Base-by-base conservation (phyloP, 2,888 invertebrate species). In the Tanytarsus gracilentus region DNA sequence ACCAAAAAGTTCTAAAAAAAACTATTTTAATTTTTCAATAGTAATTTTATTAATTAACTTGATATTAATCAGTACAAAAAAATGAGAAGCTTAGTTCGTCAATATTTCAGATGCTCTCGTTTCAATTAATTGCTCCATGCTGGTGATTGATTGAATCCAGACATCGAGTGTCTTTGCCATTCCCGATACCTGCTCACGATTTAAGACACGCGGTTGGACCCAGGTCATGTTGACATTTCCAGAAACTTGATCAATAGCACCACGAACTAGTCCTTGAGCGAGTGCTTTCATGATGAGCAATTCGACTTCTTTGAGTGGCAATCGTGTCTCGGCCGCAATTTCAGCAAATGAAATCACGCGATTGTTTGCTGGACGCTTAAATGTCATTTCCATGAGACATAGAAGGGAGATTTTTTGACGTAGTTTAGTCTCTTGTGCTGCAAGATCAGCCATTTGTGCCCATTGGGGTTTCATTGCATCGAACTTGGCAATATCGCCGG, bases 361-460 rank as follows among this genome's bases (percentile, higher is more conserved):
- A 66, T 91, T 84, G 53, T 90, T 90, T 0, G 95, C 89, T 0
- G 94, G 86, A 55, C 96, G 83, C 70, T 90, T 91, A 70, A 98
- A 95, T 0, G 98, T 95, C 93, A 98, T 94, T 82, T 97, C 95
- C 96, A 99, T 98, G 0, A 99, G 79, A 70, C 97, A 95, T 14
- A 99, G 77, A 18, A 99, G 78, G 0, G 93, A 92, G 63, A 99
- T 94, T 76, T 99, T 99, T 73, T 93, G 89, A 18, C 90, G 76
- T 65, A 97, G 76, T 68, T 85, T 84, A 1, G 84, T 72, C 69
- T 94, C 93, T 63, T 91, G 86, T 0, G 87, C 83, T 8, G 82
- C 81, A 18, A 97, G 76, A 73, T 95, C 94, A 0, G 91, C 86
- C 65, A 93, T 86, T 63, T 82, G 81, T 3, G 79, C 76, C 91